Evolutionary conservation across 2,888 invertebrate genomes (phyloP).

Genomic region (Timema podura): DNA sequence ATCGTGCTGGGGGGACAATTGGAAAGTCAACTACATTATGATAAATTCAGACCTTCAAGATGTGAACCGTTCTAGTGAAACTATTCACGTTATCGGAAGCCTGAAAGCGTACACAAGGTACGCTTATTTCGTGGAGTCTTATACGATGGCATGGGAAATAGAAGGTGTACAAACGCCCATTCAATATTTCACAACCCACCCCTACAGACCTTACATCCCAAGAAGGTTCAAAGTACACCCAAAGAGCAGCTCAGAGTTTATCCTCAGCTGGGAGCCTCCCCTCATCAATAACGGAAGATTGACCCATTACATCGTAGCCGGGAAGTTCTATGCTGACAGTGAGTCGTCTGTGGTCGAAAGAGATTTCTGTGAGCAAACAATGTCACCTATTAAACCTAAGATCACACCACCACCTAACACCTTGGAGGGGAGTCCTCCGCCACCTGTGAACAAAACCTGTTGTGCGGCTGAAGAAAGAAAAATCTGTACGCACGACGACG

Average conservation of each 20-base stretch:
- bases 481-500: background rate
- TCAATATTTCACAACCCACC: constrained; percentile 46
- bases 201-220: constrained; percentile 31
- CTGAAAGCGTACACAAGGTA: constrained; percentile 67
- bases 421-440: background rate
- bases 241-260: constrained; percentile 45
- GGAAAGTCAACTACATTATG: constrained; percentile 27
- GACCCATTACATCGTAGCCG: constrained; percentile 47
- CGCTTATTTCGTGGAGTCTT: constrained; percentile 59
- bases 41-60: background rate
- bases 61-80: constrained; percentile 9
- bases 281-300: constrained; percentile 56
- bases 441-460: background rate
- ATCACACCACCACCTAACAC: background rate
- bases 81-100: constrained; percentile 39
- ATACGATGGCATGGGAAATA: constrained; percentile 4
- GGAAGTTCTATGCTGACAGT: background rate
- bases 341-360: constrained; percentile 4
- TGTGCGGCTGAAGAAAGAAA: background rate
- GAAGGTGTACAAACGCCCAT: constrained; percentile 40
- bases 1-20: constrained; percentile 46
- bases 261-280: constrained; percentile 59
- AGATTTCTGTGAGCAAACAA: constrained; percentile 2
- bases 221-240: constrained; percentile 13
- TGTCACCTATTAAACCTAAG: background rate